phyloP scores from a whole-genome alignment of 2,888 invertebrate genomes.

The Operophtera brumata region DNA sequence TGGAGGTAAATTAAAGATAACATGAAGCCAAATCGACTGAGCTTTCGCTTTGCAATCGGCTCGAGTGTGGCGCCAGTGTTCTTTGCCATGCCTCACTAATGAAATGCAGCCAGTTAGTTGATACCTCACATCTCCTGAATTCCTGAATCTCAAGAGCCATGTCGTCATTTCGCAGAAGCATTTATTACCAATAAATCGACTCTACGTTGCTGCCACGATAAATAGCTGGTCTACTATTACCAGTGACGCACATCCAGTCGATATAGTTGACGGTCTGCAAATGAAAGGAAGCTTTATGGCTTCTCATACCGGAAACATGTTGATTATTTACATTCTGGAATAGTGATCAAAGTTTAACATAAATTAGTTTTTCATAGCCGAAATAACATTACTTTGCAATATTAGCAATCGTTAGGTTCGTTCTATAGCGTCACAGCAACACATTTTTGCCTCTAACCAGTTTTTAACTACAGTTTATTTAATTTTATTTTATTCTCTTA shows the following conservation, averaged over 20 bases:
- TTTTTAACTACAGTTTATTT: too few species aligned
- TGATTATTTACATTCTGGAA: background rate
- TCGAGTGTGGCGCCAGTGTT: background rate
- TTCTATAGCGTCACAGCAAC: too few species aligned
- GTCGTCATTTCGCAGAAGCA: slow-evolving; percentile 13
- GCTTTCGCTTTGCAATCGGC: slow-evolving; percentile 2
- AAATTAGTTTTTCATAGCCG: too few species aligned
- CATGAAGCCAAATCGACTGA: background rate
- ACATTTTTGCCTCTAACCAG: too few species aligned
- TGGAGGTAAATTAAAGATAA: background rate
- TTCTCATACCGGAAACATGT: slow-evolving; percentile 5
- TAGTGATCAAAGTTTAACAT: too few species aligned
- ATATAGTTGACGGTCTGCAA: slow-evolving; percentile 32
- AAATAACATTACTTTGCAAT: too few species aligned
- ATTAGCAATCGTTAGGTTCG: too few species aligned
- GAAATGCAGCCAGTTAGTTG: background rate
- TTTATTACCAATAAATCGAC: slow-evolving; percentile 38
- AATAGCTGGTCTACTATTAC: slow-evolving; percentile 45
- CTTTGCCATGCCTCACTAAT: slow-evolving; percentile 12
- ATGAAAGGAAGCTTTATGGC: slow-evolving; percentile 25
- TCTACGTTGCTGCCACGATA: slow-evolving; percentile 44
- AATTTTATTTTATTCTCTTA: too few species aligned
- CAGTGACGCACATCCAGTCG: slow-evolving; percentile 53
- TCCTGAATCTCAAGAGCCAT: slow-evolving; percentile 16
- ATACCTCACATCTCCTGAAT: background rate